These are phyloP conservation scores for Danaus chrysippus DNA, from an alignment of 2,888 invertebrate genomes.

Conservation along the genomic window DNA sequence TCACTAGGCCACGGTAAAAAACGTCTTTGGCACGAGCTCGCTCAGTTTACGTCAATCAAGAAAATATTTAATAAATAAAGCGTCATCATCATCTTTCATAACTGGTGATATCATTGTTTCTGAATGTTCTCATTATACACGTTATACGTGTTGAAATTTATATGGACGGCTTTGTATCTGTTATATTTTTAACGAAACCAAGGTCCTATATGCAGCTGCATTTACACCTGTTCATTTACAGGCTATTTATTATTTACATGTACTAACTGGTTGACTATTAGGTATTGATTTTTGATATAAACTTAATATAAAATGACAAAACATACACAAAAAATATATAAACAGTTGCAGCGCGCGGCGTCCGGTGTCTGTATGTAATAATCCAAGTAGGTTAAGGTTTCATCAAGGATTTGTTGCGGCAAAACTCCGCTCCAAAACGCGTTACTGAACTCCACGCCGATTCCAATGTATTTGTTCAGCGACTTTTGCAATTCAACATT, in stretches of 20 bases:
- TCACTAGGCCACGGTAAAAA: slow-evolving; percentile 50
- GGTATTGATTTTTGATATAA: neutral
- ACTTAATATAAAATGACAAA: slow-evolving; percentile 9
- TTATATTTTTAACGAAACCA: slow-evolving; percentile 66
- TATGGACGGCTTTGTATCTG: slow-evolving; percentile 27
- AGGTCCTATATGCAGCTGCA: slow-evolving; percentile 68
- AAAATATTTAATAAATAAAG: slow-evolving; percentile 48
- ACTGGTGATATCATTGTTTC: slow-evolving; percentile 54
- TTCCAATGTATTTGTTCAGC: slow-evolving; percentile 72
- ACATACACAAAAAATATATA: slow-evolving; percentile 46
- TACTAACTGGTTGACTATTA: neutral
- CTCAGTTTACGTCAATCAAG: slow-evolving; percentile 63
- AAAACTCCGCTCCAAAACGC: slow-evolving; percentile 77
- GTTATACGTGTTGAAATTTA: slow-evolving; percentile 17
- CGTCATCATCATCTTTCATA: slow-evolving; percentile 36
- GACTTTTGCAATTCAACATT: slow-evolving; percentile 48
- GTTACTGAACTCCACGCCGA: slow-evolving; percentile 70
- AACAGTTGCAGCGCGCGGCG: slow-evolving; percentile 60
- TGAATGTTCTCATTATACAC: slow-evolving; percentile 38
- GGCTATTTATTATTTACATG: slow-evolving; percentile 33
- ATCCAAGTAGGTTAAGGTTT: slow-evolving; percentile 78
- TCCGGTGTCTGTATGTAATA: slow-evolving; percentile 64
- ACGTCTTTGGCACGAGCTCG: slow-evolving; percentile 51
- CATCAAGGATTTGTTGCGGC: slow-evolving; percentile 79
- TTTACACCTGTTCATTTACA: slow-evolving; percentile 36